phyloP scores from a whole-genome alignment of 2,113 vertebrate genomes.

The Mobula birostris region DNA sequence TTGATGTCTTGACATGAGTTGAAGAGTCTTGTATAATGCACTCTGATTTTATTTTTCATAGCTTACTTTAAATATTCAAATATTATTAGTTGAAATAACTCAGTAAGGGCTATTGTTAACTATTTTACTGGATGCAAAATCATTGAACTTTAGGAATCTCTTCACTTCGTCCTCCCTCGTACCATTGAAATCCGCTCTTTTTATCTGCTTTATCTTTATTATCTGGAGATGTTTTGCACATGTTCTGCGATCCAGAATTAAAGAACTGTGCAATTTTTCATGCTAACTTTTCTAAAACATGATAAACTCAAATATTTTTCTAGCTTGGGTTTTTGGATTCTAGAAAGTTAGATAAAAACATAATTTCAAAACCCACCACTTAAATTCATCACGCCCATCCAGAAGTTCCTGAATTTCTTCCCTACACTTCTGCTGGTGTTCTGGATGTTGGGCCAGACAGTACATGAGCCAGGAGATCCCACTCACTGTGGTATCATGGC shows the following conservation, averaged over 20 bases:
- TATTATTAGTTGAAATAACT: neutral
- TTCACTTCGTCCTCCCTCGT: neutral
- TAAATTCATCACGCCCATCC: constrained; percentile 54
- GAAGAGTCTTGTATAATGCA: neutral
- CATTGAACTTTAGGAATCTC: neutral
- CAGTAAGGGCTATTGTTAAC: neutral
- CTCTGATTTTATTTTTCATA: neutral
- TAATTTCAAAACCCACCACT: constrained; percentile 59
- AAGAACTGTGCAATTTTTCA: neutral
- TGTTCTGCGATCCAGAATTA: neutral
- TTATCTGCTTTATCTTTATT: neutral
- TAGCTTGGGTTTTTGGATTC: neutral
- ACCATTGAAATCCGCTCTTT: neutral
- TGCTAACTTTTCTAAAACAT: neutral
- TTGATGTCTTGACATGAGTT: neutral
- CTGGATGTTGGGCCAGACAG: constrained; percentile 65
- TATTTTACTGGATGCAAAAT: neutral
- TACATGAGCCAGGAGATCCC: constrained; percentile 75
- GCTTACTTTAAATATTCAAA: neutral
- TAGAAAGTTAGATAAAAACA: neutral
- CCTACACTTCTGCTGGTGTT: constrained; percentile 71
- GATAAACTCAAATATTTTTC: neutral
- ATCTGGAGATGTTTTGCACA: neutral
- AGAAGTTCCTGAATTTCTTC: constrained; percentile 68
- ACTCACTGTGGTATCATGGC: constrained; percentile 80